A percentile compares a stretch with the other conserved stretches of the same genome.
Conservation (phyloP, 2,888 invertebrate genomes). For the Cephonodes hylas region DNA sequence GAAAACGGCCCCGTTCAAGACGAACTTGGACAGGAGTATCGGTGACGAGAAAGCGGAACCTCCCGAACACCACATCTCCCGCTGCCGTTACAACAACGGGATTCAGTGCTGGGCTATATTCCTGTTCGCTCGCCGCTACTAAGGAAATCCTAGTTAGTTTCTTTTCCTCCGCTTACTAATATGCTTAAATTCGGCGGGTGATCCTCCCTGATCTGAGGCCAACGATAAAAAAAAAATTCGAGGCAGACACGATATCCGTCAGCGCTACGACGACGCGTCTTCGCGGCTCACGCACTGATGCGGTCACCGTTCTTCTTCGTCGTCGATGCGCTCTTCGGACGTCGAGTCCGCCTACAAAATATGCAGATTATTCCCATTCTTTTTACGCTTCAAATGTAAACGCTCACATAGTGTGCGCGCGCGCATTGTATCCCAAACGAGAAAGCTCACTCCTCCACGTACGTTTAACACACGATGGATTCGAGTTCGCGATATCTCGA, state of each 20-base stretch:
- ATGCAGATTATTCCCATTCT: background rate
- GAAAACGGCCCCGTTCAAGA: slow-evolving; percentile 75
- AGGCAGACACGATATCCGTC: slow-evolving; percentile 37
- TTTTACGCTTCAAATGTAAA: slow-evolving; percentile 8
- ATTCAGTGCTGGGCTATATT: slow-evolving; percentile 83
- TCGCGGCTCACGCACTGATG: slow-evolving; percentile 18
- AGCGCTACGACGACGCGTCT: slow-evolving; percentile 21
- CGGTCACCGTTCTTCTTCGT: slow-evolving; percentile 26
- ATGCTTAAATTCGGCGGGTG: slow-evolving; percentile 83
- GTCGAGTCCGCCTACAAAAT: slow-evolving; percentile 24
- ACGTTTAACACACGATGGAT: background rate
- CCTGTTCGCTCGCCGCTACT: slow-evolving; percentile 71
- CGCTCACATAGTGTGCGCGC: background rate
- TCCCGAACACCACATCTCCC: slow-evolving; percentile 81
- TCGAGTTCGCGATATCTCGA: background rate
- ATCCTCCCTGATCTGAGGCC: slow-evolving; percentile 69
- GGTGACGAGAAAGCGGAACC: slow-evolving; percentile 46
- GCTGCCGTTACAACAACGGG: slow-evolving; percentile 51
- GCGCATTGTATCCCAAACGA: background rate
- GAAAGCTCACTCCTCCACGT: background rate
- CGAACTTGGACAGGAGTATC: slow-evolving; percentile 62
- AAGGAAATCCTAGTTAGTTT: slow-evolving; percentile 73
- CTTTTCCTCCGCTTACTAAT: slow-evolving; percentile 86
- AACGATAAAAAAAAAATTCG: slow-evolving; percentile 30
- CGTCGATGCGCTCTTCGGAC: slow-evolving; percentile 31